Evolutionary conservation across 2,113 vertebrate genomes (phyloP).

Genomic region (Neoarius graeffei): DNA sequence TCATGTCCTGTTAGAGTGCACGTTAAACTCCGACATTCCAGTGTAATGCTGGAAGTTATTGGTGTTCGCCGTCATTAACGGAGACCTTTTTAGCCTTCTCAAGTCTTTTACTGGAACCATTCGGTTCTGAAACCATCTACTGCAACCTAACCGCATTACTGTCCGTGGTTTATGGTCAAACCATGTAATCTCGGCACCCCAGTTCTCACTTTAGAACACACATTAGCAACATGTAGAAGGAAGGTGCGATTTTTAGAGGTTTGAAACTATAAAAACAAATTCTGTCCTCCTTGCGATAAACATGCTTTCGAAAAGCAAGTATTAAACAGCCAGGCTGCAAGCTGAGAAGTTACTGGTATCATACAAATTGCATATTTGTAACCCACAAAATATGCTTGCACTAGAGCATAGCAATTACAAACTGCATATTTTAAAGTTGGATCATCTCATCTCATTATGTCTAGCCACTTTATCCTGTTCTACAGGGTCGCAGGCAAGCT

Average conservation of each 20-base stretch:
- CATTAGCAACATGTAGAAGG: slow-evolving; percentile 1
- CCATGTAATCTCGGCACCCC: slow-evolving; percentile 10
- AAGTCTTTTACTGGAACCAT: slow-evolving; percentile 29
- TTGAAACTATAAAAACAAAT: not conserved
- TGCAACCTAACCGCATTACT: not conserved
- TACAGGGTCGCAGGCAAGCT: too few relatives aligned
- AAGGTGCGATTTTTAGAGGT: not conserved
- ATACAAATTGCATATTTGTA: not conserved
- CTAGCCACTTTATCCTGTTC: too few relatives aligned
- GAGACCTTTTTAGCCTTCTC: slow-evolving; percentile 14
- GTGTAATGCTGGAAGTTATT: slow-evolving; percentile 36
- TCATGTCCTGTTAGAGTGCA: not conserved
- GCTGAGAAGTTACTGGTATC: not conserved
- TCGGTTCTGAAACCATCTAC: slow-evolving; percentile 19
- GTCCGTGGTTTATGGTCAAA: slow-evolving; percentile 13
- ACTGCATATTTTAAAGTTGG: not conserved
- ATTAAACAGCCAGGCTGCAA: too few relatives aligned
- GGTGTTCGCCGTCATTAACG: slow-evolving; percentile 33
- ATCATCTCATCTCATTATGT: too few relatives aligned
- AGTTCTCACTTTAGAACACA: not conserved
- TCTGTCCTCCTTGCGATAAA: not conserved
- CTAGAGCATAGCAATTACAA: not conserved
- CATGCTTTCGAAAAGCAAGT: not conserved
- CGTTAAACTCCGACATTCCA: slow-evolving; percentile 3
- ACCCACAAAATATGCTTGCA: not conserved